Evolutionary conservation across 2,797 vertebrate genomes (phyloP).

Genomic region (Sebastes steindachneri): DNA sequence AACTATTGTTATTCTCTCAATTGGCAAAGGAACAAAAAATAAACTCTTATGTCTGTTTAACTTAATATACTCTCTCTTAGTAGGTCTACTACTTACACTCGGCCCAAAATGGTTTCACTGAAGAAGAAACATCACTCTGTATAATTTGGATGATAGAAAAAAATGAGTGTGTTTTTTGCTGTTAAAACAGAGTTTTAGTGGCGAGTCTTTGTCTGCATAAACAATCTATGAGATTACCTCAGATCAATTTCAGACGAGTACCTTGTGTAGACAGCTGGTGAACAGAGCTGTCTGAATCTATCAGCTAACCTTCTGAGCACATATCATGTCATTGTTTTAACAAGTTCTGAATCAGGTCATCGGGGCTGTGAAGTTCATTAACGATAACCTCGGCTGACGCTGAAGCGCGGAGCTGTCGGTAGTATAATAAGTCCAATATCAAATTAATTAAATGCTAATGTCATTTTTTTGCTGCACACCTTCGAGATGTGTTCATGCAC

Average conservation of each 20-base stretch:
- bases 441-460: not conserved
- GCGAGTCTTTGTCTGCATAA: not conserved
- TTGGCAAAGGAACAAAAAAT: not conserved
- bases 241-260: not conserved
- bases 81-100: not conserved
- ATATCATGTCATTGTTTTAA: not conserved
- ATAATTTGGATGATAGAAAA: not conserved
- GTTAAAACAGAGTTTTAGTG: not conserved
- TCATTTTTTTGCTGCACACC: not conserved
- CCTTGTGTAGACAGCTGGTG: not conserved
- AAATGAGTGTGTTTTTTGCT: not conserved
- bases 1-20: not conserved
- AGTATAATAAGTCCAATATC: not conserved
- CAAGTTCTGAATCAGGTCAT: not conserved
- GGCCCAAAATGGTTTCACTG: not conserved
- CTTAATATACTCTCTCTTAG: not conserved
- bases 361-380: not conserved
- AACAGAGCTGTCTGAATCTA: not conserved
- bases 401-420: not conserved
- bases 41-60: not conserved
- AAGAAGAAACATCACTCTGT: not conserved
- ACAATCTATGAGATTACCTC: not conserved
- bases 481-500: not conserved
- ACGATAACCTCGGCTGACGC: not conserved
- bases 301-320: not conserved